Base-by-base conservation (phyloP, 1,140 invertebrate genomes). In the Microvelia longipes region DNA sequence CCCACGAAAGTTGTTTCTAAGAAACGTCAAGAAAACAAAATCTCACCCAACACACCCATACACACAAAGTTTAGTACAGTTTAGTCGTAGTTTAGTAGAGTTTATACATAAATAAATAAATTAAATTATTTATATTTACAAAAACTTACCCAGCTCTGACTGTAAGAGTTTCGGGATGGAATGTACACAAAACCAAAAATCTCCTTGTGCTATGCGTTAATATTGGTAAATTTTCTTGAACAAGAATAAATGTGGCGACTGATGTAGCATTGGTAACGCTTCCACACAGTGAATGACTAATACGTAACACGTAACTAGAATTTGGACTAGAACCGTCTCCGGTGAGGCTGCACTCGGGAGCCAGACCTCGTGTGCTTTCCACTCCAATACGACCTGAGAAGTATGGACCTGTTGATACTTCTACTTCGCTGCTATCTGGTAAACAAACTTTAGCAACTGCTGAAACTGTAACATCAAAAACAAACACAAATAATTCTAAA, bases 201-300 rank as follows among this genome's bases (percentile, higher is more conserved):
- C 87, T 83, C 70, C 89, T 79, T 0, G 89, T 90, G 75, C 88
- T 90, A 75, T 91, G 89, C 0, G 89, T 91, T 13, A 91, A 83
- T 71, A 92, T 90, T 0, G 88, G 87, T 30, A 89, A 78, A 77
- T 90, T 90, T 77, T 92, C 90, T 75, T 91, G 89, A 2, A 91
- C 89, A 2, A 90, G 84, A 25, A 91, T 88, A 75, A 89, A 90
- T 0, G 89, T 90, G 63, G 85, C 87, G 70, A 89, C 89, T 1
- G 86, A 88, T 1, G 83, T 86, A 2, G 84, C 82, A 67, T 90
- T 88, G 1, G 89, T 85, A 72, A 86, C 81, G 62, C 88, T 90
- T n/a, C 89, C 89, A 73, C 89, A 91, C 70, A 86, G 81, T 24
- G 85, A 82, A 74, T 91, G 90, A 75, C 87, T 83, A 66, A 92